Evolutionary conservation across 2,888 invertebrate genomes (phyloP).

Genomic region (Tachina lurida): DNA sequence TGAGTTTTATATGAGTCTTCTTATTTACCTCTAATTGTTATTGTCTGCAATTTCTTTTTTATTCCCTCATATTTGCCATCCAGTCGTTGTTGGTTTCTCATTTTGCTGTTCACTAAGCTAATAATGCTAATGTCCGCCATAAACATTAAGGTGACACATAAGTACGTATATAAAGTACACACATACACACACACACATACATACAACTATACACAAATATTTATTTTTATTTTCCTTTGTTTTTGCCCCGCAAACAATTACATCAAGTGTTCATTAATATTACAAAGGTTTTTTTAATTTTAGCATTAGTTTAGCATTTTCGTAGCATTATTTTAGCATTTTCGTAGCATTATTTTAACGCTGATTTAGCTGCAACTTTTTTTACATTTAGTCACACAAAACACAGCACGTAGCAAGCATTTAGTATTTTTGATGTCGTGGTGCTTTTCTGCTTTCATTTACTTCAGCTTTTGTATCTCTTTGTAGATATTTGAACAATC

Average conservation of each 20-base stretch:
- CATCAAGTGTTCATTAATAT: too few relatives aligned
- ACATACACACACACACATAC: neutral
- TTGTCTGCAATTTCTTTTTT: conserved; percentile 20
- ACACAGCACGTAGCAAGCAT: too few relatives aligned
- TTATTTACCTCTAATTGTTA: conserved; percentile 34
- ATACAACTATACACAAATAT: neutral
- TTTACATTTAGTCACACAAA: too few relatives aligned
- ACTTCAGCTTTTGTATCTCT: too few relatives aligned
- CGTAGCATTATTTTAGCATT: too few relatives aligned
- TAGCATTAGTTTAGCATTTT: too few relatives aligned
- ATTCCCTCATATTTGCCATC: neutral
- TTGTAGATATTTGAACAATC: too few relatives aligned
- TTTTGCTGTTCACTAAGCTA: conserved; percentile 23
- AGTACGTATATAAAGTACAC: neutral
- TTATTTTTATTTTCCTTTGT: neutral
- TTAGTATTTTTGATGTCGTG: too few relatives aligned
- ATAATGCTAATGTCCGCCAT: conserved; percentile 44
- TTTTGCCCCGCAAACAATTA: neutral
- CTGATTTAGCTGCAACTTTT: too few relatives aligned
- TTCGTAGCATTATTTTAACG: too few relatives aligned
- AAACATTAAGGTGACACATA: conserved; percentile 6
- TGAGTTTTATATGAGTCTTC: conserved; percentile 34
- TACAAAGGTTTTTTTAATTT: too few relatives aligned
- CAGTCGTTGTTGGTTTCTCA: neutral
- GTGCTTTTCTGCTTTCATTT: too few relatives aligned